Evolutionary conservation across 1,140 invertebrate species (phyloP).

Genomic region (Lasaia peninsularis): DNA sequence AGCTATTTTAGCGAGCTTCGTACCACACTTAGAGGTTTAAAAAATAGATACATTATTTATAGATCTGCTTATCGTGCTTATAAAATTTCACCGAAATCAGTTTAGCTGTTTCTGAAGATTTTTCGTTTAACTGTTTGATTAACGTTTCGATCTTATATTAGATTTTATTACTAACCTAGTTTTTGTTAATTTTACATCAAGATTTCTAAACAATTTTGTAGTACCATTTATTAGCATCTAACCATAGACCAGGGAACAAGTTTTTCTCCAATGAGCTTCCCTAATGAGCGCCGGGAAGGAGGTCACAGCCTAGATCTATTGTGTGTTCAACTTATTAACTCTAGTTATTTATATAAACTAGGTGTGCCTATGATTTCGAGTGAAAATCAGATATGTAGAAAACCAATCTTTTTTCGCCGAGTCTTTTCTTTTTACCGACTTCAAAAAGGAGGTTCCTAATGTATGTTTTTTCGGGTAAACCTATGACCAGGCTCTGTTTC

Average conservation of each 20-base stretch:
- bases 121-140: neutral
- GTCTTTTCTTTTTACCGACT: neutral
- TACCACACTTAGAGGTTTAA: no score
- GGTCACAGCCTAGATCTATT: slow-evolving; percentile 14
- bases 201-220: slow-evolving; percentile 2
- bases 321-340: slow-evolving; percentile 8
- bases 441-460: no score
- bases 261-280: slow-evolving; percentile 15
- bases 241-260: slow-evolving; percentile 12
- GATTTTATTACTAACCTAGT: neutral
- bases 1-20: no score
- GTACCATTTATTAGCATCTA: neutral
- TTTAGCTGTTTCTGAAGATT: no score
- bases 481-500: no score
- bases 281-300: slow-evolving; percentile 15
- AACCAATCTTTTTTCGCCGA: neutral
- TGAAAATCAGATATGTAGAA: neutral
- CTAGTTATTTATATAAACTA: neutral
- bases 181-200: neutral
- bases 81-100: no score
- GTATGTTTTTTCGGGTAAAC: neutral
- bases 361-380: neutral
- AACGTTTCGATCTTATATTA: neutral
- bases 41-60: no score
- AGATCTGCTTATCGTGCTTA: no score